Base-by-base conservation (phyloP, 2,888 invertebrate species). In the Tridacna crocea region DNA sequence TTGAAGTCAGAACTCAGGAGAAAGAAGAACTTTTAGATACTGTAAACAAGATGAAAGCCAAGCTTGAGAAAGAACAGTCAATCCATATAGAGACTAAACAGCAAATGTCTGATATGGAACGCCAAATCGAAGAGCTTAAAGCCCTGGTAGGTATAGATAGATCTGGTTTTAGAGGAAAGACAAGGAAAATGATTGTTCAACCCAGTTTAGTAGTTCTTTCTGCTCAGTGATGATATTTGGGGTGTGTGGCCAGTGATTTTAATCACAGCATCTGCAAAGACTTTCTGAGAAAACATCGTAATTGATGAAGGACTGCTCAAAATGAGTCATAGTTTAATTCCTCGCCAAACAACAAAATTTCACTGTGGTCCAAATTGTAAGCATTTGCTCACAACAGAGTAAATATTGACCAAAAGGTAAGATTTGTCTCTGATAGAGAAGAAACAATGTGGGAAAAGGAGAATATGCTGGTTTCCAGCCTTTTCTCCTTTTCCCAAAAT, bases 21-120 rank as follows among this genome's bases (percentile, higher is more conserved):
- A 94, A 97, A 90, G 98, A 98, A 95, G 98, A 98, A 94, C 95
- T 98, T 90, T 97, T 98, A 94, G 97, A 97, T 68, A 97, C 97
- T 82, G 95, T 98, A 85, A 95, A 96, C 0, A 95, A 98, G 77
- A 96, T 98, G 92, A 97, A 98, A 93, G 97, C 98, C 92, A 96
- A 98, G 11, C 95, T 98, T 47, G 98, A 98, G 94, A 97, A 97
- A 89, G 98, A 98, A 95, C 97, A 97, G 0, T 96, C 97, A 0
- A 96, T 97, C 80, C 98, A 98, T 92, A 96, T 97, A 92, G 98
- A 98, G 95, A 97, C 98, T 1, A 96, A 97, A 80, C 97, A 98
- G 94, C 95, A 97, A 47, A 96, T 96, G 75, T 95, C 96, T 8
- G 96, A 96, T 87, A 93, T 96, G 65, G 96, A 96, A 90, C 96